These are phyloP conservation scores for Chironomus tepperi DNA, from an alignment of 1,140 invertebrate genomes.

Conservation along the genomic window DNA sequence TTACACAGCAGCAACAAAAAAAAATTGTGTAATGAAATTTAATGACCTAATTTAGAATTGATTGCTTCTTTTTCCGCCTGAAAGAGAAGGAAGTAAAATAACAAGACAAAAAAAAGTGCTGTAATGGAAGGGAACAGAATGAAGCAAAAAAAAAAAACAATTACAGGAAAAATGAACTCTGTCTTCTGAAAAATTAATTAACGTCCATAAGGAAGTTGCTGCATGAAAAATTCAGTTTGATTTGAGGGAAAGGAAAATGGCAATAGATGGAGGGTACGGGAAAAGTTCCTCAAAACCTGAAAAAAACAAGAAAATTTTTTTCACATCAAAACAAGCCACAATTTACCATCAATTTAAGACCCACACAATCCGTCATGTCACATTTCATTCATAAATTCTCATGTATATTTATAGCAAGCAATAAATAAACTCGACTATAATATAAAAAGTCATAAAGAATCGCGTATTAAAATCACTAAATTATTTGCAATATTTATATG, in stretches of 20 bases:
- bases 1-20: background rate
- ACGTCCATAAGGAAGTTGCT: background rate
- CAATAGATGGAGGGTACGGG: background rate
- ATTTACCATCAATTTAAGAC: too few species aligned
- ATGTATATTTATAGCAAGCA: too few species aligned
- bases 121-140: background rate
- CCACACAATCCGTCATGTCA: too few species aligned
- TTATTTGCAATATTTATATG: too few species aligned
- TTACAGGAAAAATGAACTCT: background rate
- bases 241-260: background rate
- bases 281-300: background rate
- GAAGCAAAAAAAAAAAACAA: background rate
- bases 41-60: conserved; percentile 21
- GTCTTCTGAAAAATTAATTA: conserved; percentile 19
- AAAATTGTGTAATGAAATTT: conserved; percentile 20
- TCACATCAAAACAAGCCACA: too few species aligned
- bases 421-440: too few species aligned
- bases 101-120: background rate
- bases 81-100: background rate
- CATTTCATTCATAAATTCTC: too few species aligned
- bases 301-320: background rate
- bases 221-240: background rate
- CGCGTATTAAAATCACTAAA: too few species aligned
- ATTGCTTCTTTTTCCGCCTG: conserved; percentile 15
- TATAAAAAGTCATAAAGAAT: too few species aligned